Percentiles rank a stretch among this genome's conserved stretches.
phyloP scores from a whole-genome alignment of 2,113 vertebrate genomes.

The Antidorcas marsupialis region DNA sequence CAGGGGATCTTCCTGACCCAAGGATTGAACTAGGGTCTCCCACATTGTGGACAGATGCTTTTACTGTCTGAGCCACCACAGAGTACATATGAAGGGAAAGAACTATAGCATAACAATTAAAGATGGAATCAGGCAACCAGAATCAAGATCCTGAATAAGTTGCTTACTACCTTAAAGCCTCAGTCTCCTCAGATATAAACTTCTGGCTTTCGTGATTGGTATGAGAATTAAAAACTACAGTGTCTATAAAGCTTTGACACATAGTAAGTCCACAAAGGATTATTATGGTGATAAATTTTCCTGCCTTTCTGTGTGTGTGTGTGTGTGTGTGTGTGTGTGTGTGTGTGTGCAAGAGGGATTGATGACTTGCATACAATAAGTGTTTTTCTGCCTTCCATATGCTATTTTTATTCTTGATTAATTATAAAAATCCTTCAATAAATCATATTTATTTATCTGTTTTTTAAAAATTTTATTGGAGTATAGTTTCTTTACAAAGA shows the following conservation, averaged over 20 bases:
- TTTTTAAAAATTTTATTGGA: neutral
- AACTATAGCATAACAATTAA: neutral
- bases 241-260: neutral
- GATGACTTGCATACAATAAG: neutral
- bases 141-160: neutral
- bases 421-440: neutral
- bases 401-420: neutral
- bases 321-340: neutral
- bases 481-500: neutral
- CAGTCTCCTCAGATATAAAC: neutral
- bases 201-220: neutral
- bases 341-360: neutral
- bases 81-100: neutral
- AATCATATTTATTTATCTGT: neutral
- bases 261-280: neutral
- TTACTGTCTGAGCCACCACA: neutral
- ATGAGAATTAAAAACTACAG: neutral
- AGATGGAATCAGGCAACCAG: fast-evolving
- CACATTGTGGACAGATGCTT: neutral
- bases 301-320: neutral
- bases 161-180: neutral
- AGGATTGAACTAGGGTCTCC: neutral
- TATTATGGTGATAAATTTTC: neutral
- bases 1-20: neutral
- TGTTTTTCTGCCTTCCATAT: neutral